Base-by-base conservation (phyloP, 2,113 vertebrate genomes). In the Crotalus viridis region DNA sequence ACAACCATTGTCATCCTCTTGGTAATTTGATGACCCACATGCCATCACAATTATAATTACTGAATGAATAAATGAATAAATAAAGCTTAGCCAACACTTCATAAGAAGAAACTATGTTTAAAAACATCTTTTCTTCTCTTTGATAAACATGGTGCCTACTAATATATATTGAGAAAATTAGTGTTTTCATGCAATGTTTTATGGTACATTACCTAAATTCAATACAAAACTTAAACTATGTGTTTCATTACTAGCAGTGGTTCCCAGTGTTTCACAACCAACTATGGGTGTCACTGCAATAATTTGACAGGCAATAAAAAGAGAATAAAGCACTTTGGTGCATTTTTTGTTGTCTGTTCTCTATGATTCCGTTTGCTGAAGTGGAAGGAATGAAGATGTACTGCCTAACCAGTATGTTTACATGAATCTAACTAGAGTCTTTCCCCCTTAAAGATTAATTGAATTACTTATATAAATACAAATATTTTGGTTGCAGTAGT, bases 121-220 rank as follows among this genome's bases (percentile, higher is more conserved):
- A 97, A 97, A 97, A 95, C 89, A 96, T 96, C 95, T 95, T 95
- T 95, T 59, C 94, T 96, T 97, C 93, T 97, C 81, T 0, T 96
- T 97, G 95, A 96, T 98, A 98, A 98, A 98, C 95, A 97, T 93
- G 26, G 24, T 88, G 96, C 96, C 97, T 97, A 94, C 96, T 94
- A 96, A 97, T 96, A 97, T 97, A 97, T 96, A 98, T 98, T 96
- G 97, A 97, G 97, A 98, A 98, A 98, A 98, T 98, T 98, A 98
- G 97, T 98, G 97, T 98, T 98, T 98, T 98, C 97, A 95, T 97
- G 97, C 96, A 94, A 54, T 91, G 96, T 96, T 97, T 98, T 98
- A 97, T 98, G 98, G 96, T 98, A 98, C 98, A 98, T 98, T 98
- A 97, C 97, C 98, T 98, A 97, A 97, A 97, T 94, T 98, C 97